A percentile compares a stretch with the other conserved stretches of the same genome.
These are phyloP conservation scores for Argentina silus DNA, from an alignment of 2,797 vertebrate species.

Conservation along the genomic window DNA sequence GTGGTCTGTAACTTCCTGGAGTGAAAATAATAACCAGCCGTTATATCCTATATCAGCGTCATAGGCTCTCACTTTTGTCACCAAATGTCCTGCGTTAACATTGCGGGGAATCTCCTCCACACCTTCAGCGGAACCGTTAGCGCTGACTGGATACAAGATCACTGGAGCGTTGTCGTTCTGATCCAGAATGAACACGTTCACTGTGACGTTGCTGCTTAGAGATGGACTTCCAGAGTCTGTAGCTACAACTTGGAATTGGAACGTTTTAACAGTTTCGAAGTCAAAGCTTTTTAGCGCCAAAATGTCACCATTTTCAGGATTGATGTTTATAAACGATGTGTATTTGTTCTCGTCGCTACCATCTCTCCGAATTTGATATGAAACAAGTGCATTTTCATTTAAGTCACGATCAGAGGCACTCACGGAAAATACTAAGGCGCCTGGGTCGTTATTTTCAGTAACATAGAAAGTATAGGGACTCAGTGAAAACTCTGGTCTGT, in stretches of 20 bases:
- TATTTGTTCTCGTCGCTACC: not conserved
- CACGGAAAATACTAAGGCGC: slow-evolving; percentile 40
- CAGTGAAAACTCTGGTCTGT: slow-evolving; percentile 31
- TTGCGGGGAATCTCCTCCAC: slow-evolving; percentile 26
- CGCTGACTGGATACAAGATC: slow-evolving; percentile 22
- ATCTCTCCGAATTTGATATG: slow-evolving; percentile 41
- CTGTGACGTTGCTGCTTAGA: slow-evolving; percentile 25
- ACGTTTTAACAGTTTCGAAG: slow-evolving; percentile 49
- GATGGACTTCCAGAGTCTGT: slow-evolving; percentile 44
- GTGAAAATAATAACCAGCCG: slow-evolving; percentile 53
- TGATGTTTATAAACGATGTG: slow-evolving; percentile 37
- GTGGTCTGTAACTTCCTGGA: slow-evolving; percentile 46
- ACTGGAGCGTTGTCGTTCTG: slow-evolving; percentile 34
- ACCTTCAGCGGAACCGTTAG: slow-evolving; percentile 23
- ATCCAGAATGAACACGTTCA: slow-evolving; percentile 21
- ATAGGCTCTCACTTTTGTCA: slow-evolving; percentile 38
- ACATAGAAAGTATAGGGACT: slow-evolving; percentile 53
- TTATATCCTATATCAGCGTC: slow-evolving; percentile 54
- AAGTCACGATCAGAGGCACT: slow-evolving; percentile 46
- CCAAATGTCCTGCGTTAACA: slow-evolving; percentile 28
- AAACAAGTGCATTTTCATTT: slow-evolving; percentile 33
- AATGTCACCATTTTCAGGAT: slow-evolving; percentile 46
- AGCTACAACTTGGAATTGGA: slow-evolving; percentile 48
- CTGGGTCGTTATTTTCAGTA: slow-evolving; percentile 64
- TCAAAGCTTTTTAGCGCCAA: slow-evolving; percentile 49